Evolutionary conservation across 2,113 vertebrate genomes (phyloP), one percentile per base, ranked within the genome.

Genomic region (Panurus biarmicus): DNA sequence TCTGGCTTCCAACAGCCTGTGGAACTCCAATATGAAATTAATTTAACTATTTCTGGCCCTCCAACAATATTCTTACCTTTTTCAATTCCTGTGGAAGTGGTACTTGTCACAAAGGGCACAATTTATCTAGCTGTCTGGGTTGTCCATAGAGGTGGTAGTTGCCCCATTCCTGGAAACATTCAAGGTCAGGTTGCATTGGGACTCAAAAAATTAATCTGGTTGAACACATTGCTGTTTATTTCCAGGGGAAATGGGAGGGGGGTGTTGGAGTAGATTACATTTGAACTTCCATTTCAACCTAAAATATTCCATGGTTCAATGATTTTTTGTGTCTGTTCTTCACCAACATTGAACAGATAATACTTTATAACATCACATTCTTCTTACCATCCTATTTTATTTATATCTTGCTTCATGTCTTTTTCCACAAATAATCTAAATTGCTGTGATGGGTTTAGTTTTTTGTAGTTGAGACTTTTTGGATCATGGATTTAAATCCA

Each of bases 151-250:
- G 15, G 15, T 29, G 14, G 31, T 23, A 65, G 40, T 28, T 60
- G 19, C 13, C 19, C 29, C 11, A 9, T 44, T 25, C 14, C 16
- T 28, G 10, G 24, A 74, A 86, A 22, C 7, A 33, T 20, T 50
- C 26, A 62, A 57, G 44, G 11, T 44, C 26, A 48, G 35, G 3
- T 48, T 44, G 24, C 31, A 58, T 0, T 0, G 1, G 18, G 8
- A 14, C n/a, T 78, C 24, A 48, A 26, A 21, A 92, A 53, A 16
- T 10, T 69, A 2, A 33, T n/a, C 11, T 10, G 26, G 7, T 38
- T 58, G 56, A 77, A 73, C 54, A 73, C 1, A 0, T 38, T n/a
- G 7, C 12, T 64, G 42, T 1, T 54, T 1, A 15, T 25, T 74
- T 23, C 3, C n/a, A n/a, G n/a, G n/a, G n/a, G n/a, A n/a, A n/a